phyloP scores from a whole-genome alignment of 2,113 vertebrate genomes.

The Myrmecophaga tridactyla region DNA sequence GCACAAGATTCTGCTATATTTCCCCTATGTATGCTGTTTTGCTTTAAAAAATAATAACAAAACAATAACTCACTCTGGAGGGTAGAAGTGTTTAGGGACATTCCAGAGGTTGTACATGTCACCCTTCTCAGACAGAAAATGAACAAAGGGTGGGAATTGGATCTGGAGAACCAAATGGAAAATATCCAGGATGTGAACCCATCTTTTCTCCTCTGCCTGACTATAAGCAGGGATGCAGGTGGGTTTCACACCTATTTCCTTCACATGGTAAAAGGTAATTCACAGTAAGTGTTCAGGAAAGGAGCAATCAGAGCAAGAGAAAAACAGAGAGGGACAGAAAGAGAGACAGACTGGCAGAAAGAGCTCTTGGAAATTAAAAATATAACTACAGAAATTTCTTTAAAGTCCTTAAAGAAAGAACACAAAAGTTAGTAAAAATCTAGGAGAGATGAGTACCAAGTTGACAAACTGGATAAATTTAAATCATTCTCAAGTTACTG shows the following conservation, averaged over 20 bases:
- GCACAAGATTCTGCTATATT: neutral
- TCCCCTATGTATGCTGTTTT: neutral
- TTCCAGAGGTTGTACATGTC: neutral
- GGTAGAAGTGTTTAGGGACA: neutral
- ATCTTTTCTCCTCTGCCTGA: neutral
- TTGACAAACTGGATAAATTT: neutral
- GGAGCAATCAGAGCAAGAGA: neutral
- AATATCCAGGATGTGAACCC: rapidly evolving
- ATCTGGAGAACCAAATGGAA: neutral
- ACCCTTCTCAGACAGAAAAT: neutral
- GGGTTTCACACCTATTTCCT: neutral
- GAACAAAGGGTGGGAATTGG: no score
- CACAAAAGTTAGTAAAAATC: neutral
- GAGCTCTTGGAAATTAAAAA: neutral
- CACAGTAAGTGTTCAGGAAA: neutral
- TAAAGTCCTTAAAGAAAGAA: neutral
- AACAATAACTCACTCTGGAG: neutral
- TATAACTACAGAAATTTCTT: neutral
- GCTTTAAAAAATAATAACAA: neutral
- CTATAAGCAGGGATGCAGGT: neutral
- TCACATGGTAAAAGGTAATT: neutral
- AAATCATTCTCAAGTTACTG: neutral
- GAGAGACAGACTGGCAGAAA: neutral
- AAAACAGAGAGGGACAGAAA: neutral
- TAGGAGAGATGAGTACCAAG: neutral